phyloP scores from a whole-genome alignment of 2,797 vertebrate genomes.

The Tadarida brasiliensis region DNA sequence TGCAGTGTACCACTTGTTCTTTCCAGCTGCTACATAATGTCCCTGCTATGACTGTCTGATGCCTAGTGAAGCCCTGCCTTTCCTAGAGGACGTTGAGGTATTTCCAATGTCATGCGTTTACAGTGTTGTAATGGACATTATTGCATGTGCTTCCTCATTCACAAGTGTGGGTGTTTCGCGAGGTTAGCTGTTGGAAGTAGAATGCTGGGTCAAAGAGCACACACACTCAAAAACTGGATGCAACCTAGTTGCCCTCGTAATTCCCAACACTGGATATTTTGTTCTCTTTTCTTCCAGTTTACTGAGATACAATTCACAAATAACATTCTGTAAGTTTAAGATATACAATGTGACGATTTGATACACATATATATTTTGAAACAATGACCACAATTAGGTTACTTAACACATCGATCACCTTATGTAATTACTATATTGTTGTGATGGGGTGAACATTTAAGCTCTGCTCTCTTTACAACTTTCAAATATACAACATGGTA shows the following conservation, averaged over 20 bases:
- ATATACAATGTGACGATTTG: not conserved
- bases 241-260: not conserved
- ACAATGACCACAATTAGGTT: not conserved
- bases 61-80: not conserved
- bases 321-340: not conserved
- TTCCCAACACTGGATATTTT: not conserved
- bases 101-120: not conserved
- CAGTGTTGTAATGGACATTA: not conserved
- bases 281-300: not conserved
- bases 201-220: not conserved
- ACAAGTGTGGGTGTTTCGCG: not conserved
- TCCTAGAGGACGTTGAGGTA: not conserved
- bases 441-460: not conserved
- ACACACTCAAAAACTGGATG: not conserved
- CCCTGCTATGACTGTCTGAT: not conserved
- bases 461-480: not conserved
- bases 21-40: not conserved
- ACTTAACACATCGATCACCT: not conserved
- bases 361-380: not conserved
- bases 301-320: not conserved
- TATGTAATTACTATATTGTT: not conserved
- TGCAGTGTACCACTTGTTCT: not conserved
- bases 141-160: not conserved
- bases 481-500: not conserved
- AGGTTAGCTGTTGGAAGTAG: not conserved